Conservation (phyloP, 1,140 invertebrate species). For the Drosophila orosa region DNA sequence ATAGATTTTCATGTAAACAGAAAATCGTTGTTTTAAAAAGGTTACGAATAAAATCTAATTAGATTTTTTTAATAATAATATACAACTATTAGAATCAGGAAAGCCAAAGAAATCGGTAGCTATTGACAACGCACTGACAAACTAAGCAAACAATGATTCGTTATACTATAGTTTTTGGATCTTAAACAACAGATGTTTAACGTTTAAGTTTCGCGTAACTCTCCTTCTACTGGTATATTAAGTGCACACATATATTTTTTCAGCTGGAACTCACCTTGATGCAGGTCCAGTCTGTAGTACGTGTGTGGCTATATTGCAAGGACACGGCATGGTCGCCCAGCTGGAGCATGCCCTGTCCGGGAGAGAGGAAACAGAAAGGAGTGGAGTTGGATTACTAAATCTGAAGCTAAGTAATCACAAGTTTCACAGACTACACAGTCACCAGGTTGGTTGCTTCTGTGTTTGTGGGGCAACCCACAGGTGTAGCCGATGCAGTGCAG, state of each 20-base stretch:
- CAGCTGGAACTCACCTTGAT: constrained; percentile 85
- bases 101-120: no score
- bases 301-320: constrained; percentile 89
- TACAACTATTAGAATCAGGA: no score
- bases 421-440: constrained; percentile 83
- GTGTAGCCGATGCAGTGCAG: constrained; percentile 19
- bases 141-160: no score
- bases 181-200: no score
- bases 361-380: constrained; percentile 67
- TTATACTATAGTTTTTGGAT: no score
- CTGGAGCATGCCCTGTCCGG: constrained; percentile 87
- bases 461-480: constrained; percentile 54
- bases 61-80: no score
- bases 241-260: background rate
- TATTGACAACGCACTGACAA: no score
- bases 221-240: no score
- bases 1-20: no score
- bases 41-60: no score
- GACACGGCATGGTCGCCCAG: constrained; percentile 89
- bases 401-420: constrained; percentile 14
- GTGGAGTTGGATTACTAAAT: constrained; percentile 61
- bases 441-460: constrained; percentile 77
- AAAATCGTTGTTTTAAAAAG: no score
- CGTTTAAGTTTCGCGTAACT: no score
- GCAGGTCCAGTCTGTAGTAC: constrained; percentile 88